Evolutionary conservation across 2,113 vertebrate genomes (phyloP).

Genomic region (Labeo rohita): DNA sequence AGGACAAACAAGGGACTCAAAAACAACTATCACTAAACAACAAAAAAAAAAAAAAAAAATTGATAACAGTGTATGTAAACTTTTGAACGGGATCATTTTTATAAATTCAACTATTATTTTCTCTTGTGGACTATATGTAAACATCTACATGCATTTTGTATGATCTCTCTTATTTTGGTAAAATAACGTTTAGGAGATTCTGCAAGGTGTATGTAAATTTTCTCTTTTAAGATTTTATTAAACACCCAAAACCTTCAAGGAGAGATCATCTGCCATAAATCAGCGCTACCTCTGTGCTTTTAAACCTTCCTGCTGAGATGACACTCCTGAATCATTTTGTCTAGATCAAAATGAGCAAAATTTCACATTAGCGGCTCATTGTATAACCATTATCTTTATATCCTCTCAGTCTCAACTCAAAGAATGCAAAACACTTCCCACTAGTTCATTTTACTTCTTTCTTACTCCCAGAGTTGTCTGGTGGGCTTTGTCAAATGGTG

Average conservation of each 20-base stretch:
- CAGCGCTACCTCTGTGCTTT: neutral
- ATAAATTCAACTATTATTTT: too few relatives aligned
- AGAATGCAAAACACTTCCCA: neutral
- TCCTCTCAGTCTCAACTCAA: neutral
- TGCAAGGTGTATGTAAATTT: too few relatives aligned
- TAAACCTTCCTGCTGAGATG: neutral
- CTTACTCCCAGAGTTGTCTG: neutral
- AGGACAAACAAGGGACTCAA: too few relatives aligned
- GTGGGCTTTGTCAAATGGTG: neutral
- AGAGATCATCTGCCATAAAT: neutral
- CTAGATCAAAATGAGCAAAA: neutral
- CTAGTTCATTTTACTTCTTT: neutral
- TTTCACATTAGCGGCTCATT: neutral
- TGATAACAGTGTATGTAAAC: too few relatives aligned
- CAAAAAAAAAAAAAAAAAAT: too few relatives aligned
- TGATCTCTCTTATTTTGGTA: too few relatives aligned
- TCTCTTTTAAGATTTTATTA: neutral
- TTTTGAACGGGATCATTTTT: too few relatives aligned
- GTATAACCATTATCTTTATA: neutral
- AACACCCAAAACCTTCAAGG: neutral
- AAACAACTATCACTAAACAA: too few relatives aligned
- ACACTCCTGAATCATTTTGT: neutral
- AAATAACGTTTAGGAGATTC: too few relatives aligned
- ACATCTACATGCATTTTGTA: too few relatives aligned
- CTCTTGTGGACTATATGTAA: too few relatives aligned